These are phyloP conservation scores for Schizopygopsis malacanthus DNA, from an alignment of 2,797 vertebrate genomes.

Conservation along the genomic window DNA sequence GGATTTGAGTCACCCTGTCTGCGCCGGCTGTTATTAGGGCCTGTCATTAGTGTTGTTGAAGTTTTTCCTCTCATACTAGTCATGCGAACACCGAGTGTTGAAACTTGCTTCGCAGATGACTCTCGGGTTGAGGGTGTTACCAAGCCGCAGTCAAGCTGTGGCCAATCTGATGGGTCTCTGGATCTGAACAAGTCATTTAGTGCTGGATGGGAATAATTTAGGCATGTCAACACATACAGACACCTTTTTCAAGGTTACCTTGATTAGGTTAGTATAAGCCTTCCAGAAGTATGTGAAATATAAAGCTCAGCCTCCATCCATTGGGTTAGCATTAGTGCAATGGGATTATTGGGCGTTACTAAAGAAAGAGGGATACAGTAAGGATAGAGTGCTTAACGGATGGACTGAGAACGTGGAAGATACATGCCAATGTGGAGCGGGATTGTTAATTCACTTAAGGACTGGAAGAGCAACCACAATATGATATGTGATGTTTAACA, in stretches of 20 bases:
- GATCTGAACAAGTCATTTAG: conserved; percentile 79
- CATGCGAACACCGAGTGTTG: conserved; percentile 70
- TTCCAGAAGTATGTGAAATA: conserved; percentile 77
- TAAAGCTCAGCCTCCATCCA: conserved; percentile 76
- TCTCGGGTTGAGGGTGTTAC: conserved; percentile 75
- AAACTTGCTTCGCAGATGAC: conserved; percentile 79
- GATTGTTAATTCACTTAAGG: conserved; percentile 79
- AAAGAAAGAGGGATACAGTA: conserved; percentile 73
- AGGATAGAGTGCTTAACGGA: conserved; percentile 58
- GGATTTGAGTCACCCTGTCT: conserved; percentile 68
- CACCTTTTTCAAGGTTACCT: background rate
- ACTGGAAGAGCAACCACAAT: conserved; percentile 81
- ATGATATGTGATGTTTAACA: conserved; percentile 87
- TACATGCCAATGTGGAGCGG: conserved; percentile 60
- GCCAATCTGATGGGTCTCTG: conserved; percentile 76
- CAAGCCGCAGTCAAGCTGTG: conserved; percentile 74
- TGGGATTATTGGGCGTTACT: conserved; percentile 77
- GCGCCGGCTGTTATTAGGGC: conserved; percentile 70
- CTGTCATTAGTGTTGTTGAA: conserved; percentile 78
- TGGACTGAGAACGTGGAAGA: conserved; percentile 60
- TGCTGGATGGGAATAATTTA: conserved; percentile 76
- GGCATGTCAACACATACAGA: conserved; percentile 66
- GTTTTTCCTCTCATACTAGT: conserved; percentile 76
- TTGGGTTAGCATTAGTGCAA: conserved; percentile 80
- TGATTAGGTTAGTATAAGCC: conserved; percentile 59